Conservation (phyloP, 92 coral and sea anemone genomes). For the Scolanthus callimorphus region DNA sequence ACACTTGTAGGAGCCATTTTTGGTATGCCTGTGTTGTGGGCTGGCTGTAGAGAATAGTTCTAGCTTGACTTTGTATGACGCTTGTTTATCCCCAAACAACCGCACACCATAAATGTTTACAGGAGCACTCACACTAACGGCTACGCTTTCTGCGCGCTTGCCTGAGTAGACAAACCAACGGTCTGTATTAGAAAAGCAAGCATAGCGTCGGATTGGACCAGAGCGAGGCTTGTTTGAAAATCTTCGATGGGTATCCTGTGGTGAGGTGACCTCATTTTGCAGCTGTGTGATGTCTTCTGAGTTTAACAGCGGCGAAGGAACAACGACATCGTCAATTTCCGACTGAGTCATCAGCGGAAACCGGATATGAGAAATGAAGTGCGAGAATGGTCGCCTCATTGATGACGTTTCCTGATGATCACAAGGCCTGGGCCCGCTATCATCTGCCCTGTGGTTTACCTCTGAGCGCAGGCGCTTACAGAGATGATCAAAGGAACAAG, state of each 20-base stretch:
- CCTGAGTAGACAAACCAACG: conserved; percentile 69
- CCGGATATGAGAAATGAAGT: conserved; percentile 51
- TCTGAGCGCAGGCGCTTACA: background rate
- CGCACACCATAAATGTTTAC: conserved; percentile 62
- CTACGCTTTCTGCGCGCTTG: conserved; percentile 62
- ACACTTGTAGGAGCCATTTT: conserved; percentile 17
- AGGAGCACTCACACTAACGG: conserved; percentile 52
- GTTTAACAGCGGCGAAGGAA: conserved; percentile 43
- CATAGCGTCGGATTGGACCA: conserved; percentile 37
- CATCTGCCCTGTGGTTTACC: background rate
- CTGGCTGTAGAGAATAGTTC: conserved; percentile 11
- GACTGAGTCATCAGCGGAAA: conserved; percentile 73
- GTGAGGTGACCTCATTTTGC: conserved; percentile 33
- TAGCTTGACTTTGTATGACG: conserved; percentile 52
- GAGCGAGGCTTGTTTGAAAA: conserved; percentile 48
- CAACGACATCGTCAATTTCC: conserved; percentile 50
- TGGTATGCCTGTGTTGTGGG: conserved; percentile 10
- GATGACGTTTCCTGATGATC: background rate
- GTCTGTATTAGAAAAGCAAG: conserved; percentile 22
- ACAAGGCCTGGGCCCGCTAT: background rate
- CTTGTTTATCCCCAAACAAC: conserved; percentile 63
- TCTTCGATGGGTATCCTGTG: conserved; percentile 15
- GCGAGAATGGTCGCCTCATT: background rate
- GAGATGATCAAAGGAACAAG: background rate
- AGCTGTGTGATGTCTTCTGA: conserved; percentile 57